Conservation (phyloP, 2,797 vertebrate species). For the Aratinga solstitialis region DNA sequence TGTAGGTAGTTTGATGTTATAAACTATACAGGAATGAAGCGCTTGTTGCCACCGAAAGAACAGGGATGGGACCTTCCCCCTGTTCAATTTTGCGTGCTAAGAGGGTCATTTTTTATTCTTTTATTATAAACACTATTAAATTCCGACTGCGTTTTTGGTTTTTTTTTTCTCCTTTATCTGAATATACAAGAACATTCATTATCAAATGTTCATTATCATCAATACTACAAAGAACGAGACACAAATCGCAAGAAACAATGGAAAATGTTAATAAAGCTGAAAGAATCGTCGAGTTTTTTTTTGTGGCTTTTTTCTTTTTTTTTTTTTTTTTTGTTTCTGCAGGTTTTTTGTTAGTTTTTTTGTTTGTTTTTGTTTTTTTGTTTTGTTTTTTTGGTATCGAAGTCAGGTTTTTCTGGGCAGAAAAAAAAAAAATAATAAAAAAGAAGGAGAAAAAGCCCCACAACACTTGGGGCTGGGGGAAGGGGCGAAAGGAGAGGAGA, state of each 20-base stretch:
- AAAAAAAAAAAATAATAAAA: slow-evolving; percentile 66
- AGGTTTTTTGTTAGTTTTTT: slow-evolving; percentile 82
- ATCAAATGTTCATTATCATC: slow-evolving; percentile 83
- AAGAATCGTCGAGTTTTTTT: slow-evolving; percentile 79
- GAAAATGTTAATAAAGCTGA: slow-evolving; percentile 88
- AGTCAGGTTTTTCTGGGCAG: slow-evolving; percentile 84
- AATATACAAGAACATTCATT: slow-evolving; percentile 87
- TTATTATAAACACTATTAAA: slow-evolving; percentile 88
- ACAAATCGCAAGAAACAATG: slow-evolving; percentile 85
- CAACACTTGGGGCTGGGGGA: not conserved
- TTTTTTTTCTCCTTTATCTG: slow-evolving; percentile 81
- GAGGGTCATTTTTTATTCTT: slow-evolving; percentile 80
- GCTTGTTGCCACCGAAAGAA: slow-evolving; percentile 78
- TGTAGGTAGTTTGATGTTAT: slow-evolving; percentile 80
- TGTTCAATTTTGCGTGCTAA: slow-evolving; percentile 86
- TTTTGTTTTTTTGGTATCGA: slow-evolving; percentile 89
- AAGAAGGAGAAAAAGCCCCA: slow-evolving; percentile 20
- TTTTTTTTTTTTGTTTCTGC: slow-evolving; percentile 79
- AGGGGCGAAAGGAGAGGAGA: not conserved
- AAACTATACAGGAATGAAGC: slow-evolving; percentile 82
- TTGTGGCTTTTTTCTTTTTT: slow-evolving; percentile 63
- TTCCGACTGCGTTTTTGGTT: slow-evolving; percentile 89
- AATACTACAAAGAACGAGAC: slow-evolving; percentile 86
- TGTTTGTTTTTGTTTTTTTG: slow-evolving; percentile 39
- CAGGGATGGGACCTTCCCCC: slow-evolving; percentile 58